These are phyloP conservation scores for Alentia gelatinosa DNA, from an alignment of 2,888 invertebrate species.

Conservation along the genomic window DNA sequence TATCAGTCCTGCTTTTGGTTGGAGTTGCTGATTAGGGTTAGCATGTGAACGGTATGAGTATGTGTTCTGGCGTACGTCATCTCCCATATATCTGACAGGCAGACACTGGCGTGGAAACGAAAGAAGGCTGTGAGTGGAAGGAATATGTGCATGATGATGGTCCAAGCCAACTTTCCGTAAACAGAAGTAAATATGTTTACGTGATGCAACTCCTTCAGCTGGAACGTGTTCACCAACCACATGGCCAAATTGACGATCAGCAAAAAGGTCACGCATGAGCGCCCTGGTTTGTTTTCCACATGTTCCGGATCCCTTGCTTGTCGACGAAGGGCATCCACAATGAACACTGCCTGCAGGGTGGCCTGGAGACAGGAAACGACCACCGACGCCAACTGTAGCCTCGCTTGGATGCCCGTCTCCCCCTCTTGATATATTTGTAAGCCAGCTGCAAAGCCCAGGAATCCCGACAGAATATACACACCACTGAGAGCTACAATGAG, in stretches of 20 bases:
- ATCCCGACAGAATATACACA: neutral
- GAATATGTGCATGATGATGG: constrained; percentile 37
- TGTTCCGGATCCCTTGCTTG: neutral
- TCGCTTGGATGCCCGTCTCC: neutral
- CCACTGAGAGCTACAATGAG: constrained; percentile 24
- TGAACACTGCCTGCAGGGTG: constrained; percentile 53
- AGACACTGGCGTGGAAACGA: constrained; percentile 49
- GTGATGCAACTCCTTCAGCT: constrained; percentile 45
- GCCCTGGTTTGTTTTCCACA: constrained; percentile 53
- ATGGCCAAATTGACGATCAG: constrained; percentile 84
- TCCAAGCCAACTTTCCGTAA: constrained; percentile 55
- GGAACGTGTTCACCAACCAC: constrained; percentile 82
- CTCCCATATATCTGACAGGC: constrained; percentile 55
- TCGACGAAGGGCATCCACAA: constrained; percentile 50
- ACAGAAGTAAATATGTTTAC: neutral
- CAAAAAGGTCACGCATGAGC: constrained; percentile 82
- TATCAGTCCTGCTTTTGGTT: neutral
- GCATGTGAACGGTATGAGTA: neutral
- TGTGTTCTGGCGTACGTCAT: neutral
- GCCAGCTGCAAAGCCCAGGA: neutral
- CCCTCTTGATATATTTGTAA: neutral
- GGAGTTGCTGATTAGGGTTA: neutral
- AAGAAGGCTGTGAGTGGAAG: constrained; percentile 56
- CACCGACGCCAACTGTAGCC: neutral
- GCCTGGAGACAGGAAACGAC: neutral